phyloP scores from a whole-genome alignment of 1,140 invertebrate species.

The Kradibia gibbosae region DNA sequence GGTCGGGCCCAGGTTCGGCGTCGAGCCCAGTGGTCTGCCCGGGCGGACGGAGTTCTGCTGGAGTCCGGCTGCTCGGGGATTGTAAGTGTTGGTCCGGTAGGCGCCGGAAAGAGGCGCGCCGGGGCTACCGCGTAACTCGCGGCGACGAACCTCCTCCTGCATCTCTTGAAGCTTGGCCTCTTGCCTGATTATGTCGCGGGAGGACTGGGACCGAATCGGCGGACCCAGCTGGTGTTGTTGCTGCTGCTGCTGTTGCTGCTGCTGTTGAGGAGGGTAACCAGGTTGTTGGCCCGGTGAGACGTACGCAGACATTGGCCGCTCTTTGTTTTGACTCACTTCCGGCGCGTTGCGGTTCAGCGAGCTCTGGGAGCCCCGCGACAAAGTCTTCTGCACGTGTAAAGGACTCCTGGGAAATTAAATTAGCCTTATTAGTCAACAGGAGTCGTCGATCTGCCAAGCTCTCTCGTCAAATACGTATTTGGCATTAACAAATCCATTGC shows the following conservation, averaged over 20 bases:
- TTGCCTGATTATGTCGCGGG: slow-evolving; percentile 77
- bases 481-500: no score
- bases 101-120: slow-evolving; percentile 57
- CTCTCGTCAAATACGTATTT: no score
- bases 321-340: slow-evolving; percentile 61
- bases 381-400: slow-evolving; percentile 65
- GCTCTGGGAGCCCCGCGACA: slow-evolving; percentile 72
- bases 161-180: slow-evolving; percentile 87
- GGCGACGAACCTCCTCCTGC: slow-evolving; percentile 84
- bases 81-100: slow-evolving; percentile 63
- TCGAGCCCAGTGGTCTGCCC: slow-evolving; percentile 61
- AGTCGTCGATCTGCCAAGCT: no score
- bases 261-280: slow-evolving; percentile 47
- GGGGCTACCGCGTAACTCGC: slow-evolving; percentile 76
- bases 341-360: slow-evolving; percentile 69
- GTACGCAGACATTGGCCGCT: slow-evolving; percentile 76
- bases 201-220: slow-evolving; percentile 72
- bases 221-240: slow-evolving; percentile 62
- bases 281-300: slow-evolving; percentile 66
- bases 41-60: slow-evolving; percentile 56
- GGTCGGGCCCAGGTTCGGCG: slow-evolving; percentile 63
- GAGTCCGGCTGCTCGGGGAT: slow-evolving; percentile 58
- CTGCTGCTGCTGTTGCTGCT: slow-evolving; percentile 62
- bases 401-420: slow-evolving; percentile 62
- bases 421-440: background rate